Percentiles rank a stretch among this genome's conserved stretches.
Conservation (phyloP, 2,113 vertebrate genomes). For the Hoplias malabaricus region DNA sequence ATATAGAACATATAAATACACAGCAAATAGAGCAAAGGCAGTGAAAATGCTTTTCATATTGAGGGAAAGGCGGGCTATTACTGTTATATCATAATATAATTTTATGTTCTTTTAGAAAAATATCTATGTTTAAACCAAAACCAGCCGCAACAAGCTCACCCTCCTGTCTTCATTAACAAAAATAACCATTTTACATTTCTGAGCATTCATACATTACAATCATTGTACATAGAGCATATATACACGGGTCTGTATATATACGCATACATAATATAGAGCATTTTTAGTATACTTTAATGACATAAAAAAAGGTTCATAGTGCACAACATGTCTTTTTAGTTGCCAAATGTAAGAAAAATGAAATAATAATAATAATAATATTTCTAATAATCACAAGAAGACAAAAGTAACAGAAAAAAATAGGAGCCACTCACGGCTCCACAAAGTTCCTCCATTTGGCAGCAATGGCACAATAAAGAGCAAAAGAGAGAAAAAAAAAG, state of each 20-base stretch:
- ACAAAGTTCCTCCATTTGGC: conserved; percentile 56
- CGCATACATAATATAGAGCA: conserved; percentile 66
- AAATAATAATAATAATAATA: conserved; percentile 68
- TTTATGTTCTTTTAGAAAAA: conserved; percentile 75
- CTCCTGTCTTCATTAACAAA: conserved; percentile 75
- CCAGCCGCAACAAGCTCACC: conserved; percentile 64
- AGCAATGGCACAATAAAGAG: conserved; percentile 68
- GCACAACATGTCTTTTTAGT: conserved; percentile 76
- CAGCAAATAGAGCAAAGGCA: conserved; percentile 66
- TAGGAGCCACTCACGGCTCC: conserved; percentile 55
- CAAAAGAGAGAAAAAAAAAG: conserved; percentile 65
- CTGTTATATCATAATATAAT: conserved; percentile 59
- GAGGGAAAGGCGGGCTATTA: conserved; percentile 62
- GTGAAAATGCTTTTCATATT: conserved; percentile 73
- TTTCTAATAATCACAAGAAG: conserved; percentile 57
- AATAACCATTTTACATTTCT: conserved; percentile 73
- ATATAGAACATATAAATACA: conserved; percentile 76
- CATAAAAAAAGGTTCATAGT: conserved; percentile 67
- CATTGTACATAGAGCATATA: conserved; percentile 73
- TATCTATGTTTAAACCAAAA: conserved; percentile 70
- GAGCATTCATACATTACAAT: conserved; percentile 80
- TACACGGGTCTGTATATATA: conserved; percentile 60
- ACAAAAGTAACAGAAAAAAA: conserved; percentile 70
- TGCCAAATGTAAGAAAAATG: conserved; percentile 72
- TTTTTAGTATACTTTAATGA: conserved; percentile 57